phyloP scores from a whole-genome alignment of 1,140 invertebrate species.

The Hycleus phaleratus region DNA sequence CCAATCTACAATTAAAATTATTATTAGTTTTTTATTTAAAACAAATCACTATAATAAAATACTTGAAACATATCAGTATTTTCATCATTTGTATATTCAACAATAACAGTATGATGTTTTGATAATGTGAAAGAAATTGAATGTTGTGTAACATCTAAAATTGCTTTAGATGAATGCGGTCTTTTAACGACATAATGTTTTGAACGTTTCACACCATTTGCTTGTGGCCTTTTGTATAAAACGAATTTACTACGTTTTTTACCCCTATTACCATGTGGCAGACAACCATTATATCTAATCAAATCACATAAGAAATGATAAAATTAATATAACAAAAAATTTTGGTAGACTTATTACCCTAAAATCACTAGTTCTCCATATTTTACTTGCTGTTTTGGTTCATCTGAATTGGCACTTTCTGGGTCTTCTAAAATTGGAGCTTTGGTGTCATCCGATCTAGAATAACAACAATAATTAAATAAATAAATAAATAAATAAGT shows the following conservation, averaged over 20 bases:
- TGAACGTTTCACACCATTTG: constrained; percentile 91
- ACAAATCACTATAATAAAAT: constrained; percentile 29
- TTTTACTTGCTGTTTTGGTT: constrained; percentile 68
- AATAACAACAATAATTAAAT: constrained; percentile 40
- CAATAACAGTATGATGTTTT: constrained; percentile 93
- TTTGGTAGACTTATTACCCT: constrained; percentile 54
- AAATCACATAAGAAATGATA: constrained; percentile 94
- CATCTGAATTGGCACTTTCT: constrained; percentile 56
- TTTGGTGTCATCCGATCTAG: constrained; percentile 61
- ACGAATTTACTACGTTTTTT: constrained; percentile 90
- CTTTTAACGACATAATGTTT: constrained; percentile 94
- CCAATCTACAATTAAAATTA: constrained; percentile 76
- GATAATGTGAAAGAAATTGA: constrained; percentile 96
- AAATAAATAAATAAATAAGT: too few species aligned
- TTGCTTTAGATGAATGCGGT: constrained; percentile 79
- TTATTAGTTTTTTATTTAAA: constrained; percentile 32
- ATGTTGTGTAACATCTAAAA: constrained; percentile 83
- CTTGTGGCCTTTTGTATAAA: constrained; percentile 68
- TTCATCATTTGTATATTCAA: constrained; percentile 90
- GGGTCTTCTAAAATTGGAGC: constrained; percentile 59
- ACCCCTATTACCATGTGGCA: constrained; percentile 87
- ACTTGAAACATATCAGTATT: constrained; percentile 99
- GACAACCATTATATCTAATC: constrained; percentile 89
- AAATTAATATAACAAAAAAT: constrained; percentile 81
- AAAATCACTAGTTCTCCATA: constrained; percentile 91